Base-by-base conservation (phyloP, 2,888 invertebrate species). In the Leuctra nigra region DNA sequence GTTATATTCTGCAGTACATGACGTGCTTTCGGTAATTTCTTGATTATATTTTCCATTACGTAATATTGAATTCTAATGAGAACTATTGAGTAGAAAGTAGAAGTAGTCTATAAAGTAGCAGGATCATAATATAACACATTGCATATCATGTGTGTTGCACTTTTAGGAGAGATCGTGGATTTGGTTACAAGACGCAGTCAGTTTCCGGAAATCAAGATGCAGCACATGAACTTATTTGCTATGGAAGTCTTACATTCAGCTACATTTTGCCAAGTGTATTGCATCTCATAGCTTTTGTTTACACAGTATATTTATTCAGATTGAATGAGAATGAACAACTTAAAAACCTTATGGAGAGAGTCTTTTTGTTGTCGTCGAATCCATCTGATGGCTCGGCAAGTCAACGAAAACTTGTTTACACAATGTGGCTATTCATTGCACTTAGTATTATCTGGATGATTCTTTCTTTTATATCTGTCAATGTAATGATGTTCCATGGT, bases 311-410 rank as follows among this genome's bases (percentile, higher is more conserved):
- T 66, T 74, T 88, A 53, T 86, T 88, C 68, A 77, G 89, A 64
- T 78, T 84, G 62, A 82, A 84, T 29, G 88, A 90, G 68, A 88
- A 87, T 67, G 90, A 91, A 68, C 89, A 90, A 65, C 70, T 91
- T 53, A 87, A 88, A 65, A 86, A 87, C 73, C 75, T 91, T 52
- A 87, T 90, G 81, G 91, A 91, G 70, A 77, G 88, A 65, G 89
- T 86, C 0, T 90, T 90, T 68, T 73, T 90, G 33, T 73, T 87
- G 59, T 85, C 87, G 1, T 83, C 85, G 1, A 82, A 81, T 68
- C 77, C 84, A 9, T 80, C 81, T 1, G 82, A 83, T 70, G 82
- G 83, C 47, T 77, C 73, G 66, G 72, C 78, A 22, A 83, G 82
- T 63, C 88, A 89, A 46, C 83, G 79, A 63, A 80, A 79, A 36